phyloP scores from a whole-genome alignment of 1,140 invertebrate species.

The Dolichoris vasculosae region DNA sequence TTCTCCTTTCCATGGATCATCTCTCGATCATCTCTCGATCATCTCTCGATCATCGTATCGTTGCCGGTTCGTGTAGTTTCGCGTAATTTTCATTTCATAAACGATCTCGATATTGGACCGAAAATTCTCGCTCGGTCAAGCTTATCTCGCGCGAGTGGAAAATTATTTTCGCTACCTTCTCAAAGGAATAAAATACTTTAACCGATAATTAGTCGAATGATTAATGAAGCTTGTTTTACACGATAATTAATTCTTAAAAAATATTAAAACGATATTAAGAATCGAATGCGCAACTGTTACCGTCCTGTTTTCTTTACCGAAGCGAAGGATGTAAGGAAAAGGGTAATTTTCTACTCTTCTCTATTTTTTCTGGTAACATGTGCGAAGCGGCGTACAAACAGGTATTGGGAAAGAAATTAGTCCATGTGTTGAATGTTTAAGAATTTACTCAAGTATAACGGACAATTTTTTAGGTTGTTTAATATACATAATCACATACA shows the following conservation, averaged over 20 bases:
- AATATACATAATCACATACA: not conserved
- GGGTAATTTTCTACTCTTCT: slow-evolving; percentile 49
- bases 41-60: no score
- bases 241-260: not conserved
- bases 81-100: no score
- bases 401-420: slow-evolving; percentile 30
- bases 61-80: no score
- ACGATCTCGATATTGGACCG: no score
- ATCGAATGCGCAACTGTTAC: not conserved
- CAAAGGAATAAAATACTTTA: not conserved
- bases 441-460: not conserved
- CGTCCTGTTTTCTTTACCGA: not conserved
- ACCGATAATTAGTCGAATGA: slow-evolving; percentile 5
- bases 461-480: not conserved
- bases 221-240: not conserved
- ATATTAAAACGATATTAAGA: not conserved
- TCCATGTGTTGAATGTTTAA: slow-evolving; percentile 35
- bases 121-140: no score
- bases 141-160: not conserved
- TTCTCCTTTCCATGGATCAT: not conserved
- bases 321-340: slow-evolving; percentile 42
- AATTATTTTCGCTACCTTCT: not conserved
- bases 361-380: slow-evolving; percentile 32
- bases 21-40: not conserved
- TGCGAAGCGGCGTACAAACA: slow-evolving; percentile 27